Percentiles rank a stretch among this genome's conserved stretches.
Conservation (phyloP, 1,140 invertebrate species). For the Zaprionus davidi region DNA sequence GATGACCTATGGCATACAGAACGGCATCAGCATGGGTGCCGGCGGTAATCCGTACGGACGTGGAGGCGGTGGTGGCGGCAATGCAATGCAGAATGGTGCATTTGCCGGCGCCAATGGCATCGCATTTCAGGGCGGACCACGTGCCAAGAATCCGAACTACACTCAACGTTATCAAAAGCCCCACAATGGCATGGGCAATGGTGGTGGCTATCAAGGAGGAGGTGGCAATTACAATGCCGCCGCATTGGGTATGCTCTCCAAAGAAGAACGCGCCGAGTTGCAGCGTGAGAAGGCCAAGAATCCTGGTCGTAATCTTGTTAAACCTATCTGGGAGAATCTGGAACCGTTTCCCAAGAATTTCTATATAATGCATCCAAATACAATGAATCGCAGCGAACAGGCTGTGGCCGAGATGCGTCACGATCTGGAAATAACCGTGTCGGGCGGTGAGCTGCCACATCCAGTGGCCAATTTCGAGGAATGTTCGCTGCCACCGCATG, state of each 20-base stretch:
- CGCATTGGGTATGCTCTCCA: constrained; percentile 73
- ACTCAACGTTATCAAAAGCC: constrained; percentile 77
- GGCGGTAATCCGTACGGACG: constrained; percentile 62
- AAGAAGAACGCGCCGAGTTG: constrained; percentile 85
- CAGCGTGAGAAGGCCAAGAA: constrained; percentile 88
- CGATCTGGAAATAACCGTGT: constrained; percentile 93
- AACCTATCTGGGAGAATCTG: constrained; percentile 94
- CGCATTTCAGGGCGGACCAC: constrained; percentile 67
- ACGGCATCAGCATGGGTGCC: constrained; percentile 61
- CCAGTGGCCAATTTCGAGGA: constrained; percentile 95
- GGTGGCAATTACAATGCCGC: constrained; percentile 73
- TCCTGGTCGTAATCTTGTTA: constrained; percentile 91
- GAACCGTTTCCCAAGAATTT: constrained; percentile 96
- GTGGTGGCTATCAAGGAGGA: constrained; percentile 56
- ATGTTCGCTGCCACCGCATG: constrained; percentile 93
- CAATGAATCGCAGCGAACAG: constrained; percentile 88
- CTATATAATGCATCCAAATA: constrained; percentile 93
- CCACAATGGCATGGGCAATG: constrained; percentile 61
- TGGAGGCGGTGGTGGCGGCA: constrained; percentile 43
- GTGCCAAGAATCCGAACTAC: constrained; percentile 74
- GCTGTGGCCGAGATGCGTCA: constrained; percentile 91
- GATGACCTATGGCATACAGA: constrained; percentile 72
- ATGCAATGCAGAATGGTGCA: constrained; percentile 67
- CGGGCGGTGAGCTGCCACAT: constrained; percentile 92
- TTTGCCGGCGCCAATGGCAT: constrained; percentile 55